Conservation (phyloP, 2,797 vertebrate species). For the Arctocebus calabarensis region DNA sequence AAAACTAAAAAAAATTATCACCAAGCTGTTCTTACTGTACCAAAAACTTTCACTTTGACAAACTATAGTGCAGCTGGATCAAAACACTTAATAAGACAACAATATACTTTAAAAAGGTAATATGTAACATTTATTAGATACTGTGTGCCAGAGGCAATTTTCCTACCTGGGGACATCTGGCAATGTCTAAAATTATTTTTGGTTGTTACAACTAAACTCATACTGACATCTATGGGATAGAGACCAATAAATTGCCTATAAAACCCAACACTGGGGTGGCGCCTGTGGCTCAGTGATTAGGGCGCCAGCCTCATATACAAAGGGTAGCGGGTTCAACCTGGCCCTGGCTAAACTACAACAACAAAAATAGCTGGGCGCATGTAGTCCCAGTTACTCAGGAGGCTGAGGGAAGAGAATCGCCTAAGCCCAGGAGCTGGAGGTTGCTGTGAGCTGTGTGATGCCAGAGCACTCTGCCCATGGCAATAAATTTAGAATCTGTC, state of each 20-base stretch:
- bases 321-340: no score
- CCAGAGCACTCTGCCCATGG: no score
- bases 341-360: no score
- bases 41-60: background rate
- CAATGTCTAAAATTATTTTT: background rate
- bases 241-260: background rate
- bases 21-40: background rate
- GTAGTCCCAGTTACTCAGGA: no score
- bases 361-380: no score
- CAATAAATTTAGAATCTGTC: no score
- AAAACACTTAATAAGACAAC: background rate
- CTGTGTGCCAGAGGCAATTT: background rate
- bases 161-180: background rate
- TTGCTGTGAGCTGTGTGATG: no score
- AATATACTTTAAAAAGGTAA: background rate
- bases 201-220: background rate
- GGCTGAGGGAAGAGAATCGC: no score
- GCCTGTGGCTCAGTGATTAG: no score
- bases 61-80: background rate
- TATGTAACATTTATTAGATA: background rate
- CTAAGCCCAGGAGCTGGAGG: no score
- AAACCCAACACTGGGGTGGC: background rate
- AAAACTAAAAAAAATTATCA: background rate
- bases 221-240: background rate
- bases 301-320: no score